These are phyloP conservation scores for Drosophila austrosaltans DNA, from an alignment of 2,888 invertebrate genomes.

Conservation along the genomic window DNA sequence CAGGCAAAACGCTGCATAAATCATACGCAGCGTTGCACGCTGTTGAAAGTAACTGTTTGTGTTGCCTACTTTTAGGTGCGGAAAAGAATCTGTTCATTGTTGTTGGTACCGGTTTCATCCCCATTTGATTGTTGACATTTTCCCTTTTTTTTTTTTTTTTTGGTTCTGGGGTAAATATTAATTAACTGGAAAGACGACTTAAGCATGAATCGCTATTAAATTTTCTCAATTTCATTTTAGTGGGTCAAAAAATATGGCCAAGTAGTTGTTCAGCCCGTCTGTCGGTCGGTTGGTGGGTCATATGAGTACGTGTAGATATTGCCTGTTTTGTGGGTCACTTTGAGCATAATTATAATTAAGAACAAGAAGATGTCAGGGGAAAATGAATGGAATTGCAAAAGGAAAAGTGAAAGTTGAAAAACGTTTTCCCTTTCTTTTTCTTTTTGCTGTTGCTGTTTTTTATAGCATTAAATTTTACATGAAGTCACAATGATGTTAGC, in stretches of 20 bases:
- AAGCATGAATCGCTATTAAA: slow-evolving; percentile 23
- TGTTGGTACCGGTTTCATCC: too few species aligned
- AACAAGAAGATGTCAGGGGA: slow-evolving; percentile 23
- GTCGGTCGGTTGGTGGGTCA: slow-evolving; percentile 5
- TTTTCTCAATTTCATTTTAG: slow-evolving; percentile 13
- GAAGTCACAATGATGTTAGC: slow-evolving; percentile 61
- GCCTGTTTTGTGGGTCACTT: slow-evolving; percentile 58
- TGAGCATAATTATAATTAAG: slow-evolving; percentile 51
- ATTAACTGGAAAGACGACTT: slow-evolving; percentile 33
- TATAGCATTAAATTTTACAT: slow-evolving; percentile 62
- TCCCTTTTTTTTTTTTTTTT: not conserved
- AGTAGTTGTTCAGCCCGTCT: not conserved
- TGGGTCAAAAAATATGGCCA: slow-evolving; percentile 12
- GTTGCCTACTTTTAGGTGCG: slow-evolving; percentile 44
- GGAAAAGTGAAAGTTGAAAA: not conserved
- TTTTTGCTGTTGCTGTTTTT: slow-evolving; percentile 31
- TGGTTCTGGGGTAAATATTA: slow-evolving; percentile 39
- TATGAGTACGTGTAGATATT: not conserved
- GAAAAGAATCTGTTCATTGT: slow-evolving; percentile 21
- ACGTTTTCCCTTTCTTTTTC: not conserved
- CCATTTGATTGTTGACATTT: slow-evolving; percentile 14
- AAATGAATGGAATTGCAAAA: not conserved
- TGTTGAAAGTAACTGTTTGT: slow-evolving; percentile 14
- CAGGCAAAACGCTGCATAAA: slow-evolving; percentile 67
- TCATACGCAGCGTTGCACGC: slow-evolving; percentile 60